Conservation (phyloP, 1,140 invertebrate species). For the Eumeta japonica region DNA sequence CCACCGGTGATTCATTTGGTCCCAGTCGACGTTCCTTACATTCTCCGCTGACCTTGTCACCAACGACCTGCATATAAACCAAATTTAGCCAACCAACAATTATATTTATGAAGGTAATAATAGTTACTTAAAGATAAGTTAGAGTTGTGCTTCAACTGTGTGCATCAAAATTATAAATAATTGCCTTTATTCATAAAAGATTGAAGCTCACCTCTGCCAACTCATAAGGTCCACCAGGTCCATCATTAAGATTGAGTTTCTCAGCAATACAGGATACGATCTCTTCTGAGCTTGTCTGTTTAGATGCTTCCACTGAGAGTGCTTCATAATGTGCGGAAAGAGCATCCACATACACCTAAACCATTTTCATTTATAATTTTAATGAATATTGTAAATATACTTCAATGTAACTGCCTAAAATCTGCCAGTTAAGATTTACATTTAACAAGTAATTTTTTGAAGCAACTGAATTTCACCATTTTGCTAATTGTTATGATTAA, state of each 20-base stretch:
- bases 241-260: slow-evolving; percentile 65
- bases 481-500: neutral
- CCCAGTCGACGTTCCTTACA: slow-evolving; percentile 90
- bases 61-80: slow-evolving; percentile 72
- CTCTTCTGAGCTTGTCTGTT: slow-evolving; percentile 86
- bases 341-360: slow-evolving; percentile 87
- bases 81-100: neutral
- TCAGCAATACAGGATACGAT: slow-evolving; percentile 86
- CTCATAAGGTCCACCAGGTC: slow-evolving; percentile 72
- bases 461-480: neutral
- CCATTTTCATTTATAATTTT: neutral
- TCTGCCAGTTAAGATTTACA: too few relatives aligned
- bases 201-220: slow-evolving; percentile 74
- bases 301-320: slow-evolving; percentile 87
- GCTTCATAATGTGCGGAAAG: slow-evolving; percentile 87
- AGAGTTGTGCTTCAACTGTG: too few relatives aligned
- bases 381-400: neutral
- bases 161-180: too few relatives aligned
- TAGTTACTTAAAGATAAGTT: neutral
- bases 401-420: too few relatives aligned
- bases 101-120: neutral
- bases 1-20: slow-evolving; percentile 83
- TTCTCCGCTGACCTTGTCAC: slow-evolving; percentile 78
- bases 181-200: neutral
- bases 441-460: neutral